Conservation (phyloP, 2,113 vertebrate genomes). For the Atrichornis clamosus region DNA sequence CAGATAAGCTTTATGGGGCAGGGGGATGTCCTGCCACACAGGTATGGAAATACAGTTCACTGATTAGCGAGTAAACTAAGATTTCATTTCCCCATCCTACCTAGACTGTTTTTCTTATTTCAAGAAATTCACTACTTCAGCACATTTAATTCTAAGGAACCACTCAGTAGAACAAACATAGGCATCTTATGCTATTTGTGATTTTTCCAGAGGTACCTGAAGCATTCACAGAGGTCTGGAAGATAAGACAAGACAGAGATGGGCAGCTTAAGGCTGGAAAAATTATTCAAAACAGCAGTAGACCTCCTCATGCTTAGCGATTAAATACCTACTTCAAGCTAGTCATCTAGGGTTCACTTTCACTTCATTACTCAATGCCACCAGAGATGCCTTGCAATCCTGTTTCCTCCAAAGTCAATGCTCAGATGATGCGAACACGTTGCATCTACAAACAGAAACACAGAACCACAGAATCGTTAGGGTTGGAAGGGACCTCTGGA, state of each 20-base stretch:
- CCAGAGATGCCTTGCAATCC: background rate
- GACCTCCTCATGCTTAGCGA: background rate
- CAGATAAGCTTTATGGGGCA: too few species aligned
- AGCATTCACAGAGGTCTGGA: background rate
- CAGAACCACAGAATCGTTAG: background rate
- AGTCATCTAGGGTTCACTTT: background rate
- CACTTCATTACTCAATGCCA: background rate
- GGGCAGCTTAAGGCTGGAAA: background rate
- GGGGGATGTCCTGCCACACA: too few species aligned
- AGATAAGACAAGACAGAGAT: background rate
- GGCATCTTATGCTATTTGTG: background rate
- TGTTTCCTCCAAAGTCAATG: accelerated
- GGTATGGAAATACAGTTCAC: background rate
- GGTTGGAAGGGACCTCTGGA: background rate
- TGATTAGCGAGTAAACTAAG: background rate
- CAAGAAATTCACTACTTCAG: background rate
- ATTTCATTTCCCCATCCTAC: background rate
- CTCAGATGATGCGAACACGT: background rate
- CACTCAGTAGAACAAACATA: background rate
- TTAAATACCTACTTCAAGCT: background rate
- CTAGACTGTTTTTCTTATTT: background rate
- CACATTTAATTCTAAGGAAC: background rate
- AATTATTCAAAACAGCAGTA: background rate
- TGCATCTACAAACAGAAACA: background rate
- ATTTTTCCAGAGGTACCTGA: background rate